phyloP scores from a whole-genome alignment of 2,113 vertebrate species.

The Isurus oxyrinchus region DNA sequence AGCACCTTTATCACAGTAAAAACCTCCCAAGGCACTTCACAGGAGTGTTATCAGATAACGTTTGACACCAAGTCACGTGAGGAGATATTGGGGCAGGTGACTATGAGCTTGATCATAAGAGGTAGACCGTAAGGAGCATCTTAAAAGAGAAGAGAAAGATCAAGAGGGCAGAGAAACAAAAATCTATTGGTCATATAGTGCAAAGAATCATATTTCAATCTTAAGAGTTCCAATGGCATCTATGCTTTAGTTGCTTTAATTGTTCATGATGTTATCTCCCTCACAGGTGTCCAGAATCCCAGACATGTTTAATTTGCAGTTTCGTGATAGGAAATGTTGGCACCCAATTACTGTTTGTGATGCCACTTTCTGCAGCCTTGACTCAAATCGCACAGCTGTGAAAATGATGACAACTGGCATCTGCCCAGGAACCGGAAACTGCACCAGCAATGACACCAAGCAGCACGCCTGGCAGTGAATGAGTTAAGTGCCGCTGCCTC shows the following conservation, averaged over 20 bases:
- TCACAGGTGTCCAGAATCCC: neutral
- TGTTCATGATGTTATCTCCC: slow-evolving; percentile 19
- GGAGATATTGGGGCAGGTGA: neutral
- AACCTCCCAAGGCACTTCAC: neutral
- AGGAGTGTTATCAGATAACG: neutral
- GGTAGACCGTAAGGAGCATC: neutral
- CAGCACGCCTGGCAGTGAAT: neutral
- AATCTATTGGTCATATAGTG: neutral
- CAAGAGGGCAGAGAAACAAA: neutral
- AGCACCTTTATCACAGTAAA: neutral
- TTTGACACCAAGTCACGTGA: neutral
- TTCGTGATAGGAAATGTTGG: neutral
- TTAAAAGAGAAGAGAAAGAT: neutral
- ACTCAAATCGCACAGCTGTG: neutral
- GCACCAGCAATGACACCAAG: neutral
- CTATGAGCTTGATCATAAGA: neutral
- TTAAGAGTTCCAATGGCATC: neutral
- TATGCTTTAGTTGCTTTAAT: slow-evolving; percentile 1
- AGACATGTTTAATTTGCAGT: neutral
- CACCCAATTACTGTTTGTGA: neutral
- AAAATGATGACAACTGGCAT: neutral
- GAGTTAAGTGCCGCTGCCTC: slow-evolving; percentile 1
- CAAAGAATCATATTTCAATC: neutral
- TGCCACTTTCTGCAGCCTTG: neutral
- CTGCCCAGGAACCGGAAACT: neutral